Evolutionary conservation across 2,113 vertebrate species (phyloP).

Genomic region (Micromys minutus): DNA sequence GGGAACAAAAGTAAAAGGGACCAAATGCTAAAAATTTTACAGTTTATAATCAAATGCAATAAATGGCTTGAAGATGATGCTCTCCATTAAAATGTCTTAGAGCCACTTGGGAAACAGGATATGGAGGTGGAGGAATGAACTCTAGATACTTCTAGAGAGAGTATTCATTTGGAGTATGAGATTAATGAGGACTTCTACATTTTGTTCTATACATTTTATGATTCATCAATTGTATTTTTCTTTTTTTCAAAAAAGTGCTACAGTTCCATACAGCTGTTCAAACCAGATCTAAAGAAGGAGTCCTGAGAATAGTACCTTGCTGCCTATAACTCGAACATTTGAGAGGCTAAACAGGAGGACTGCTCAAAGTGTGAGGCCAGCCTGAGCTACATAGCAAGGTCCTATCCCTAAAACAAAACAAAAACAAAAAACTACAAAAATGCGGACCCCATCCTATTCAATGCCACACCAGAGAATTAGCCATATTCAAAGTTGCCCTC

Average conservation of each 20-base stretch:
- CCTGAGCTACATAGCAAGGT: not conserved
- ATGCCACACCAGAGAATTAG: not conserved
- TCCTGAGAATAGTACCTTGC: not conserved
- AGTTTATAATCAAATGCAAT: not conserved
- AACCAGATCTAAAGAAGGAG: not conserved
- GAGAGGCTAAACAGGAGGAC: not conserved
- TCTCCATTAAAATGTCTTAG: not conserved
- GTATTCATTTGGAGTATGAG: not conserved
- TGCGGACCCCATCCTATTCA: not conserved
- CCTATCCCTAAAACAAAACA: not conserved
- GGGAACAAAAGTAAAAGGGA: not conserved
- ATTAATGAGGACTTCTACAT: not conserved
- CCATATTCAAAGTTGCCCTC: constrained; percentile 4
- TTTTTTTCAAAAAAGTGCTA: constrained; percentile 27
- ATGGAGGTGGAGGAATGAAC: not conserved
- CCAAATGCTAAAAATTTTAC: not conserved
- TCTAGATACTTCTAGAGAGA: not conserved
- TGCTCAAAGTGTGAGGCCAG: not conserved
- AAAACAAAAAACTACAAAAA: not conserved
- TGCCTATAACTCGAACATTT: not conserved
- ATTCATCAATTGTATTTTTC: not conserved
- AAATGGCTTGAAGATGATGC: not conserved
- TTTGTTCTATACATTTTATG: constrained; percentile 31
- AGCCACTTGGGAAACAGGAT: not conserved
- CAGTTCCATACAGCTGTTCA: not conserved